Evolutionary conservation across 2,888 invertebrate genomes (phyloP).

Genomic region (Cephus pygmeus): DNA sequence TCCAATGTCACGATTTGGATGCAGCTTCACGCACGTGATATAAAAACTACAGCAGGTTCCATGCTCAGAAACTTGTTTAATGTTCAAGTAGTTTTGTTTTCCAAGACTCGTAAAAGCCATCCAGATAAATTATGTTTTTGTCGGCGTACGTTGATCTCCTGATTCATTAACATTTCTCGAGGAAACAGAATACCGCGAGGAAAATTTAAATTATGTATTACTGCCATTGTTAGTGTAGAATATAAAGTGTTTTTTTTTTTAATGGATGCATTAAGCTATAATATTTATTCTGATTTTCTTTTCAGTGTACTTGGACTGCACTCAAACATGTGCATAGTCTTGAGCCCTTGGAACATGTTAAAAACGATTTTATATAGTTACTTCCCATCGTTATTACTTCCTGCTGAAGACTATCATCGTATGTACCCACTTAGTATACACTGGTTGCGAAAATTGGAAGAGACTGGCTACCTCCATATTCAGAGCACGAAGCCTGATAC

Average conservation of each 20-base stretch:
- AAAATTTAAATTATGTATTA: not conserved
- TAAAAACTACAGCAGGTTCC: not conserved
- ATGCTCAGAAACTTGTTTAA: not conserved
- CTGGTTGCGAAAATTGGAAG: constrained; percentile 37
- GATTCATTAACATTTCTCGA: not conserved
- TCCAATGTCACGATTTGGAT: not conserved
- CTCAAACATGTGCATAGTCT: constrained; percentile 64
- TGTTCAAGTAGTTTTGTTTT: not conserved
- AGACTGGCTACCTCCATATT: constrained; percentile 65
- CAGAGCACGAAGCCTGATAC: constrained; percentile 83
- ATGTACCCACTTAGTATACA: constrained; percentile 49
- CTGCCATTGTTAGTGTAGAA: not conserved
- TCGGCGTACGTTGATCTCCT: not conserved
- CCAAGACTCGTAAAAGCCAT: not conserved
- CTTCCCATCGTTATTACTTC: constrained; percentile 48
- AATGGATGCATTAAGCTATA: not conserved
- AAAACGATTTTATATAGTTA: constrained; percentile 44
- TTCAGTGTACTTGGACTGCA: constrained; percentile 68
- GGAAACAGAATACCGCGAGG: not conserved
- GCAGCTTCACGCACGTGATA: not conserved
- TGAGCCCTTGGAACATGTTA: constrained; percentile 33
- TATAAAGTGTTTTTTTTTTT: not conserved
- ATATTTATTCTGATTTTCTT: not conserved
- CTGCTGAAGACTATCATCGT: constrained; percentile 40
- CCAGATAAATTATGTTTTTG: not conserved